phyloP scores from a whole-genome alignment of 2,888 invertebrate species.

The Sminthurinus aureus region DNA sequence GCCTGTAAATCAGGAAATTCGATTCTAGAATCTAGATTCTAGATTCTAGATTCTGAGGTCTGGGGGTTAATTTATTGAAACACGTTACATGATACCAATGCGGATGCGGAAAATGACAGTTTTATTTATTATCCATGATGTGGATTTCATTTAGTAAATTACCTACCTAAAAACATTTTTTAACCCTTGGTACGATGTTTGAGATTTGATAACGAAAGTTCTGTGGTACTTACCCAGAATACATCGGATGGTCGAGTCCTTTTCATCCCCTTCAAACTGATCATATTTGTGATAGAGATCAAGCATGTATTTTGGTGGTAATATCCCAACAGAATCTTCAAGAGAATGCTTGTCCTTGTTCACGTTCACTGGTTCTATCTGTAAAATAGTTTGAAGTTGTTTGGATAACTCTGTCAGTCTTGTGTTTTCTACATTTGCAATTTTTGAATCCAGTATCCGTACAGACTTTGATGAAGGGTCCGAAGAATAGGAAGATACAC shows the following conservation, averaged over 20 bases:
- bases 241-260: conserved; percentile 33
- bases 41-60: too few relatives aligned
- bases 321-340: background rate
- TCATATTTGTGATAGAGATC: conserved; percentile 54
- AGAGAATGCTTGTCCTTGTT: conserved; percentile 18
- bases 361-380: conserved; percentile 28
- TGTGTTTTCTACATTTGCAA: background rate
- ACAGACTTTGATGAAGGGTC: background rate
- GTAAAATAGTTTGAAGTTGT: conserved; percentile 32
- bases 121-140: too few relatives aligned
- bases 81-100: too few relatives aligned
- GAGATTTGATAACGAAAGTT: background rate
- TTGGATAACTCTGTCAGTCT: conserved; percentile 25
- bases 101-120: too few relatives aligned
- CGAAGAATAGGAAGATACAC: conserved; percentile 10
- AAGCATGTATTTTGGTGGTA: conserved; percentile 53
- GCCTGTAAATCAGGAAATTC: too few relatives aligned
- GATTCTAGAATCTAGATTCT: too few relatives aligned
- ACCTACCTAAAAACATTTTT: too few relatives aligned
- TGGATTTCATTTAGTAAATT: too few relatives aligned
- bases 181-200: too few relatives aligned
- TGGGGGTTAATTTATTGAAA: too few relatives aligned
- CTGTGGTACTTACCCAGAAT: conserved; percentile 35
- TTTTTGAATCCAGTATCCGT: too few relatives aligned
- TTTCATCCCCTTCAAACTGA: conserved; percentile 44